Evolutionary conservation across 2,113 vertebrate genomes (phyloP).

Genomic region (Trichechus manatus): DNA sequence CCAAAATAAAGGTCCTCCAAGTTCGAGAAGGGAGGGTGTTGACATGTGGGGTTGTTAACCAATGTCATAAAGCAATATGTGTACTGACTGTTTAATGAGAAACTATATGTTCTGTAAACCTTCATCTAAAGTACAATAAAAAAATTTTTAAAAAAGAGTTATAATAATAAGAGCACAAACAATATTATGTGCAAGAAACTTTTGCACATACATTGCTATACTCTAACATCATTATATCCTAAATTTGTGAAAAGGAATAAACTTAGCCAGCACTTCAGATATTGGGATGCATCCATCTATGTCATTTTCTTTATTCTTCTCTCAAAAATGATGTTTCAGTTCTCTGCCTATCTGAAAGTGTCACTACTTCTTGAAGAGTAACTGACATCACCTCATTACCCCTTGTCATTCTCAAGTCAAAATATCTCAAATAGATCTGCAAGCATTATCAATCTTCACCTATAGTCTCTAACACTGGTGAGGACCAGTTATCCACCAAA

Average conservation of each 20-base stretch:
- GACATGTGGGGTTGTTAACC: too few species aligned
- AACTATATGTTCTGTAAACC: too few species aligned
- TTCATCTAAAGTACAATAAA: too few species aligned
- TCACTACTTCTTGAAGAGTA: background rate
- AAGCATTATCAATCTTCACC: background rate
- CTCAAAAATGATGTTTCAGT: background rate
- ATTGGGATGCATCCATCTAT: background rate
- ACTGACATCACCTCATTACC: background rate
- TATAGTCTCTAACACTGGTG: background rate
- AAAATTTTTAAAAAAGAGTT: too few species aligned
- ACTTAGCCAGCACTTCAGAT: background rate
- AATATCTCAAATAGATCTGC: background rate
- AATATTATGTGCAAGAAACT: background rate
- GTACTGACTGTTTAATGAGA: too few species aligned
- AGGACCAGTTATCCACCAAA: background rate
- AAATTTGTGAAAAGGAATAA: background rate
- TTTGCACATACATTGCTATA: background rate
- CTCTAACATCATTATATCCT: background rate
- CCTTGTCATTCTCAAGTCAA: slow-evolving; percentile 2
- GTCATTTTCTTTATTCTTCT: background rate
- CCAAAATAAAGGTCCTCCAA: too few species aligned
- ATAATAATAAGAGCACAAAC: slow-evolving; percentile 4
- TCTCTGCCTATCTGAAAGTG: background rate
- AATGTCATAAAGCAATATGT: too few species aligned
- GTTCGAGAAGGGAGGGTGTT: too few species aligned